Conservation (phyloP, 1,140 invertebrate species). For the Holcopasites calliopsidis region DNA sequence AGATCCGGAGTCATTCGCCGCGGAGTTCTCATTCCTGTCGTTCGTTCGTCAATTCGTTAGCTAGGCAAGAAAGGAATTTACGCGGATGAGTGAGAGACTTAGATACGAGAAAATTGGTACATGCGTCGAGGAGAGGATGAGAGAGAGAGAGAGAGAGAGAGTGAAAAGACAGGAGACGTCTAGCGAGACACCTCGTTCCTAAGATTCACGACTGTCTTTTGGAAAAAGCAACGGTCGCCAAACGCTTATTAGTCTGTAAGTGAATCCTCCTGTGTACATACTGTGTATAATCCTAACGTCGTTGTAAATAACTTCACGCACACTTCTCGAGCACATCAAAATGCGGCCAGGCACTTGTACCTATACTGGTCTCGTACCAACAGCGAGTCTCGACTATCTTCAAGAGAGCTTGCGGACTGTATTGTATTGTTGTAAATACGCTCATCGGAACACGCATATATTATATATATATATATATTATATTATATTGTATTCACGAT, state of each 20-base stretch:
- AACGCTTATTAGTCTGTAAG: conserved; percentile 79
- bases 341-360: conserved; percentile 31
- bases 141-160: conserved; percentile 24
- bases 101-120: not conserved
- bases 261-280: conserved; percentile 74
- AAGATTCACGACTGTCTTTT: conserved; percentile 72
- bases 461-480: conserved; percentile 9
- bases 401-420: conserved; percentile 46
- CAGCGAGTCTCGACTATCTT: conserved; percentile 25
- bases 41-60: conserved; percentile 56
- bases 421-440: conserved; percentile 66
- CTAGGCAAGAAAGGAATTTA: not conserved
- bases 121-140: not conserved
- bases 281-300: conserved; percentile 72
- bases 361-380: conserved; percentile 5
- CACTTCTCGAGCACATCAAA: conserved; percentile 55
- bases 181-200: conserved; percentile 75
- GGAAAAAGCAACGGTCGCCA: conserved; percentile 70
- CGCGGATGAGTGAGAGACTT: not conserved
- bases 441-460: conserved; percentile 60
- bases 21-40: conserved; percentile 50
- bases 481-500: conserved; percentile 51
- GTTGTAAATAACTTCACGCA: conserved; percentile 76
- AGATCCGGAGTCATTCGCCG: conserved; percentile 5
- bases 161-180: conserved; percentile 43